Base-by-base conservation (phyloP, 2,113 vertebrate genomes). In the Megaceryle maxima region DNA sequence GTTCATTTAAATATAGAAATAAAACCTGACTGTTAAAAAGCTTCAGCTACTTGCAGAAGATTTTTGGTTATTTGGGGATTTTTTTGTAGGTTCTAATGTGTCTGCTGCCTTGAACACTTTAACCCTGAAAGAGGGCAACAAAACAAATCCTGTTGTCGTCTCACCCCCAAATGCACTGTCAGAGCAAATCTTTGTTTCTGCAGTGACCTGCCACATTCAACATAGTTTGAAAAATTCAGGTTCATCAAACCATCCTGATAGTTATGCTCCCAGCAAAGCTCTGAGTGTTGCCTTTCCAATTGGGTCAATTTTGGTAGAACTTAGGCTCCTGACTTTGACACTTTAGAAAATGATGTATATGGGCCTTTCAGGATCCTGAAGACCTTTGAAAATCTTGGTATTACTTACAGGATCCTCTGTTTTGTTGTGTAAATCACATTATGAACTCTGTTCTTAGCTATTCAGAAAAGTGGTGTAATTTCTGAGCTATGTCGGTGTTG, bases 1-100 rank as follows among this genome's bases (percentile, higher is more conserved):
- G 72, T 93, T 93, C 33, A 67, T 94, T 93, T 94, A 88, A 90
- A 93, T 70, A 68, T 28, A 83, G 83, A 80, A 93, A 74, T 63
- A 76, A 85, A 93, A 96, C 64, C 5, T 51, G 6, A 0, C 17
- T 37, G 16, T 74, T 95, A 51, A 83, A 94, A 83, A 68, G 15
- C 29, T 39, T 90, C 72, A 69, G 25, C 24, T 59, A 43, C 55
- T 73, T 66, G 33, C 17, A 77, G 33, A 69, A 62, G 4, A 2
- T 2, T 25, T 62, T 60, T 50, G 19, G 46, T 24, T 33, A 28
- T 4, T 4, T 29, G 21, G 20, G 48, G 21, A 21, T 25, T 39
- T 29, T 64, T 33, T 39, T 6, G 6, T 69, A 7, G 2, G 59
- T 73, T 78, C 25, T 83, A 21, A 64, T 6, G 24, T 44, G 19